phyloP scores from a whole-genome alignment of 2,113 vertebrate species.

The Naja naja region DNA sequence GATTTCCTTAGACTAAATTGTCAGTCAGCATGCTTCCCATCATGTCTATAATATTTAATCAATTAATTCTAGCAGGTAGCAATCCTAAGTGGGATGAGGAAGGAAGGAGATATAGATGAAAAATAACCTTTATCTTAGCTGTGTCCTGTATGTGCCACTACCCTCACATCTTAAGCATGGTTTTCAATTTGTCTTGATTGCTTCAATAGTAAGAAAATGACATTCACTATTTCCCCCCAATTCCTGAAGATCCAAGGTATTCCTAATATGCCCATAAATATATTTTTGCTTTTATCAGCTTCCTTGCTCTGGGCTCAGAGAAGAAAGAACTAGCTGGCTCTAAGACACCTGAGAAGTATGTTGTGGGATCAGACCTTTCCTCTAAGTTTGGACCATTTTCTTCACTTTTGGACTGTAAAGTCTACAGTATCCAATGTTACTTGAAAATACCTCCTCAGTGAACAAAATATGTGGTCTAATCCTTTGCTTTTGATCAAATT shows the following conservation, averaged over 20 bases:
- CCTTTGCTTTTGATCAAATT: neutral
- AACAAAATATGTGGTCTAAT: neutral
- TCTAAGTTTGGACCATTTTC: neutral
- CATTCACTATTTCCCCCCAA: neutral
- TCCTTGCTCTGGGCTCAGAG: neutral
- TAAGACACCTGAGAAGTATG: neutral
- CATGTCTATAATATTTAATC: neutral
- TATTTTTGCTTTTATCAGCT: neutral
- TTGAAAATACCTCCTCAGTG: neutral
- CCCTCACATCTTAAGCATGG: neutral
- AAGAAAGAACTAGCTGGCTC: neutral
- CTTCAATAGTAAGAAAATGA: neutral
- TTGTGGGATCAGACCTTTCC: neutral
- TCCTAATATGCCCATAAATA: neutral
- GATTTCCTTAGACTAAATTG: neutral
- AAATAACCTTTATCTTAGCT: neutral
- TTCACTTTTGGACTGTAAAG: neutral
- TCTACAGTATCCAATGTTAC: neutral
- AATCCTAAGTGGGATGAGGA: neutral
- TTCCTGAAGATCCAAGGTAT: neutral
- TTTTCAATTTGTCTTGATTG: neutral
- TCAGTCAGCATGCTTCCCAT: neutral
- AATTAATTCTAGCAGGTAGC: neutral
- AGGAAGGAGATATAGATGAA: neutral
- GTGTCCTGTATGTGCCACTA: neutral